A percentile compares a stretch with the other conserved stretches of the same genome.
These are phyloP conservation scores for Chymomyza fuscimana DNA, from an alignment of 2,888 invertebrate species.

Conservation along the genomic window DNA sequence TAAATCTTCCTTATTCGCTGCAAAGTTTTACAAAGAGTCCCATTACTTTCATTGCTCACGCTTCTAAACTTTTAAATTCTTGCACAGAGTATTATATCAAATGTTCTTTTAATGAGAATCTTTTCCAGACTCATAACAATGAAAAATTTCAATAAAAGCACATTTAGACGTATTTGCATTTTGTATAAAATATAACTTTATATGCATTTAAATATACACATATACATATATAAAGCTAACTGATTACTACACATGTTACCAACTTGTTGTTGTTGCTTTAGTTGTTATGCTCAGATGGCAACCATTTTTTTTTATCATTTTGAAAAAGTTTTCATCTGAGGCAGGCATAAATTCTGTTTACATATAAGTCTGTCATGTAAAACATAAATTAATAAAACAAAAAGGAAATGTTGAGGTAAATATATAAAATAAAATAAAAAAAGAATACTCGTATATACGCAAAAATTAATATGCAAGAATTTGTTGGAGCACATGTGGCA, in stretches of 20 bases:
- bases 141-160: too few relatives aligned
- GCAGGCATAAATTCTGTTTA: background rate
- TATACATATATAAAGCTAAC: background rate
- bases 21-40: too few relatives aligned
- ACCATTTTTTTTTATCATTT: background rate
- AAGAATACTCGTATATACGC: background rate
- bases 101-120: too few relatives aligned
- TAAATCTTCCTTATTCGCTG: too few relatives aligned
- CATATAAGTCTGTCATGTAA: background rate
- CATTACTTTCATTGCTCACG: too few relatives aligned
- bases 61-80: too few relatives aligned
- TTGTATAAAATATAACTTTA: too few relatives aligned
- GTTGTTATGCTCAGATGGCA: background rate
- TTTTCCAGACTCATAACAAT: too few relatives aligned
- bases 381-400: background rate
- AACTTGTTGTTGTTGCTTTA: background rate
- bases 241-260: background rate
- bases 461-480: background rate
- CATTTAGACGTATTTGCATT: background rate
- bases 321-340: background rate
- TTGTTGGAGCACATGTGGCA: background rate
- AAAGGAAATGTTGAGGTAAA: background rate
- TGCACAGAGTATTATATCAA: too few relatives aligned
- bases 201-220: background rate
- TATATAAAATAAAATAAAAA: background rate